Percentiles rank a stretch among this genome's conserved stretches.
phyloP scores from a whole-genome alignment of 2,113 vertebrate species.

The Eublepharis macularius region DNA sequence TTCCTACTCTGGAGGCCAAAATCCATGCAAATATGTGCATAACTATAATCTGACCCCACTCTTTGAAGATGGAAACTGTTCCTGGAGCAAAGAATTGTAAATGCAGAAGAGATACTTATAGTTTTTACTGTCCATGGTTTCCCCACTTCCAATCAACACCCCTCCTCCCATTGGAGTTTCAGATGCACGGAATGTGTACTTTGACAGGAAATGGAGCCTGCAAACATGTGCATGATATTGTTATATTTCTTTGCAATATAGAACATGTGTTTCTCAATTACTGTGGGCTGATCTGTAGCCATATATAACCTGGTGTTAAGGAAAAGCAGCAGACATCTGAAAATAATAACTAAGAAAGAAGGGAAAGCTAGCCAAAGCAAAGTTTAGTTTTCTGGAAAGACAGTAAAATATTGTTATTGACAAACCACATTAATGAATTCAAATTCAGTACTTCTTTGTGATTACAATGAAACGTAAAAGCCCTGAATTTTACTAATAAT shows the following conservation, averaged over 20 bases:
- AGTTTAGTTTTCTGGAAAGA: background rate
- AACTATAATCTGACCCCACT: background rate
- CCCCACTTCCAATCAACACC: background rate
- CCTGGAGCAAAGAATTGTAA: background rate
- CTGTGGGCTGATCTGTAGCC: background rate
- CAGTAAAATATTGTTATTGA: background rate
- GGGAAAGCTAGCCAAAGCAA: background rate
- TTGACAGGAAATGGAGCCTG: background rate
- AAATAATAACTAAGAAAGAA: background rate
- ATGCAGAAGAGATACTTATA: no score
- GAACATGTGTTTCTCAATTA: background rate
- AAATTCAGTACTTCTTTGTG: background rate
- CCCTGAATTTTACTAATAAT: background rate
- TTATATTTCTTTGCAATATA: background rate
- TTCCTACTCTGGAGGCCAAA: background rate
- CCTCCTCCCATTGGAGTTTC: background rate
- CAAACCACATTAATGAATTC: background rate
- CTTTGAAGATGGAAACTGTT: background rate
- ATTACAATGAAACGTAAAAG: background rate
- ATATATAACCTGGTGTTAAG: background rate
- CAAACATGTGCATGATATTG: background rate
- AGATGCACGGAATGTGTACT: background rate
- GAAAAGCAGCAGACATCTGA: background rate
- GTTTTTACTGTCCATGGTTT: background rate
- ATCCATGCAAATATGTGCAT: background rate